Conservation (phyloP, 2,113 vertebrate genomes). For the Mustela nigripes region DNA sequence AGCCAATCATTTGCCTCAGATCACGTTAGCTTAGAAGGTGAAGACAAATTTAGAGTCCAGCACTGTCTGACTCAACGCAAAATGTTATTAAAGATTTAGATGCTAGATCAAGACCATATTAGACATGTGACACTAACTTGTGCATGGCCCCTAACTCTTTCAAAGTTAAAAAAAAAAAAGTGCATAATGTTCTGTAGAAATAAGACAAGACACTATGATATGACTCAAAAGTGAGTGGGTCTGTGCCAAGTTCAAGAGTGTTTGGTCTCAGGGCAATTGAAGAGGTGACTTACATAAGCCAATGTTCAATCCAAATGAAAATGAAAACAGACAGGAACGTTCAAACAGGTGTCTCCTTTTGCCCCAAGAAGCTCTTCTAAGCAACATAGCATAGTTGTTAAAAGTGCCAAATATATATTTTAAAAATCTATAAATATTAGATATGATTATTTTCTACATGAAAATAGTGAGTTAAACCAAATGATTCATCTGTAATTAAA, state of each 20-base stretch:
- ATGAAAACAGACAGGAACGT: neutral
- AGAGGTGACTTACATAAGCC: neutral
- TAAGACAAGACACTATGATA: constrained; percentile 9
- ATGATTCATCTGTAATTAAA: constrained; percentile 70
- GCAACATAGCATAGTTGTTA: neutral
- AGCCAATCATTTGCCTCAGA: neutral
- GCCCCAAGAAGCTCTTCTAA: neutral
- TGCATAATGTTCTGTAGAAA: constrained; percentile 40
- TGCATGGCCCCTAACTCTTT: neutral
- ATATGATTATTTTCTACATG: constrained; percentile 43
- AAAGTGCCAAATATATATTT: constrained; percentile 50
- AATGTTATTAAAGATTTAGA: neutral
- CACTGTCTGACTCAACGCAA: neutral
- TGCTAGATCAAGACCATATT: neutral
- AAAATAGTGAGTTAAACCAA: constrained; percentile 63
- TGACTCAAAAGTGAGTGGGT: constrained; percentile 26
- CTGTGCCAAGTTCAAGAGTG: neutral
- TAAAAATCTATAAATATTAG: constrained; percentile 56
- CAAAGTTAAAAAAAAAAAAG: neutral
- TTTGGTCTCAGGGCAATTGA: neutral
- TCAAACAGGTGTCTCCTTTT: neutral
- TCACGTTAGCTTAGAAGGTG: neutral
- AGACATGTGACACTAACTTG: neutral
- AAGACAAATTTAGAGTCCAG: neutral
- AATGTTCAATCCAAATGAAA: constrained; percentile 53